Evolutionary conservation across 2,113 vertebrate species (phyloP).

Genomic region (Nettapus auritus): DNA sequence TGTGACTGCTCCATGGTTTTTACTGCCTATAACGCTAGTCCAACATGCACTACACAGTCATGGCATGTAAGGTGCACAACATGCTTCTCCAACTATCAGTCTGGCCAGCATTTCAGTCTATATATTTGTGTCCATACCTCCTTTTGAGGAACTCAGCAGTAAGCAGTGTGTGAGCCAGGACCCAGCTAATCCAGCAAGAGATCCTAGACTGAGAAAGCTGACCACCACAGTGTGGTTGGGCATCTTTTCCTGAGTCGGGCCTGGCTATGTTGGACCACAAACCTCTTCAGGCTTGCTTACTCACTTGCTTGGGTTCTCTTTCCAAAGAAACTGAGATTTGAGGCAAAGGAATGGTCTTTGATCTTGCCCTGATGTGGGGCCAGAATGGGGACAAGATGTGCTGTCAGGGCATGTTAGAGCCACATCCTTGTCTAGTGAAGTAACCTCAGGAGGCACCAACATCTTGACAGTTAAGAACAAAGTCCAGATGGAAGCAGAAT

Average conservation of each 20-base stretch:
- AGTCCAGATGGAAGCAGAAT: not conserved
- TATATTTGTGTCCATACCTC: too few species aligned
- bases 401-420: not conserved
- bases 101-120: not conserved
- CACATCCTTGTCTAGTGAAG: not conserved
- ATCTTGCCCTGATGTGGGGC: not conserved
- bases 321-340: not conserved
- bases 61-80: fast-evolving
- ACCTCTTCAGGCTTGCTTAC: not conserved
- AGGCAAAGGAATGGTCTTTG: not conserved
- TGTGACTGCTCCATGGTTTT: not conserved
- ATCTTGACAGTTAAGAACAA: not conserved
- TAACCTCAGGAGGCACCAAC: not conserved
- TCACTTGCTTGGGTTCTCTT: not conserved
- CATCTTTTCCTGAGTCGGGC: not conserved
- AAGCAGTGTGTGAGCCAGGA: not conserved
- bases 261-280: fast-evolving
- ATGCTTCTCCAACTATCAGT: fast-evolving
- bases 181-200: not conserved
- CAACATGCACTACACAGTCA: fast-evolving
- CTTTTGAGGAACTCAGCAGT: not conserved
- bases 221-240: fast-evolving
- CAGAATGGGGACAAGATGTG: not conserved
- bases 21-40: too few species aligned
- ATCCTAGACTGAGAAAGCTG: not conserved